Conservation (phyloP, 2,888 invertebrate species). For the Lithodes maja region DNA sequence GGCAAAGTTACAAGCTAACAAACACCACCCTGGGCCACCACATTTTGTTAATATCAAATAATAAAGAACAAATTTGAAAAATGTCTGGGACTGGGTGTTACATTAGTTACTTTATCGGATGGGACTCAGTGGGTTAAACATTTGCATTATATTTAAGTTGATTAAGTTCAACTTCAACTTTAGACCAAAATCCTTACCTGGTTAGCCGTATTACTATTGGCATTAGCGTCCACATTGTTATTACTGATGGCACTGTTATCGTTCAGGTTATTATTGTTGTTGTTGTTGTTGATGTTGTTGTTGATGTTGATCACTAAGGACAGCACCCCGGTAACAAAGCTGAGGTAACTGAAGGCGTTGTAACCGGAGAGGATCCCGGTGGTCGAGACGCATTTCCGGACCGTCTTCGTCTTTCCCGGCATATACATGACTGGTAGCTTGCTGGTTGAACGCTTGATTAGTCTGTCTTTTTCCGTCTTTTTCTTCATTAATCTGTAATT, state of each 20-base stretch:
- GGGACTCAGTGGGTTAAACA: too few species aligned
- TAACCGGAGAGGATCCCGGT: slow-evolving; percentile 42
- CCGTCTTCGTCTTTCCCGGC: slow-evolving; percentile 47
- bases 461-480: background rate
- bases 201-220: slow-evolving; percentile 62
- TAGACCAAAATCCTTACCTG: slow-evolving; percentile 44
- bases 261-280: slow-evolving; percentile 64
- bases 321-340: slow-evolving; percentile 57
- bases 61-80: too few species aligned
- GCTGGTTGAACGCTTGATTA: background rate
- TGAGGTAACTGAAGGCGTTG: slow-evolving; percentile 60
- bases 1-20: too few species aligned
- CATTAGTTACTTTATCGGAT: too few species aligned
- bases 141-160: too few species aligned
- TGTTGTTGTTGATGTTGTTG: slow-evolving; percentile 69
- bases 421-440: slow-evolving; percentile 52
- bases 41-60: too few species aligned
- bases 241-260: slow-evolving; percentile 57
- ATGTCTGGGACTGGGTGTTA: too few species aligned
- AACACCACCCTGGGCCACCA: too few species aligned
- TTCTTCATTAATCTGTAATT: background rate
- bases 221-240: slow-evolving; percentile 64
- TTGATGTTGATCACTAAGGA: slow-evolving; percentile 63
- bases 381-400: slow-evolving; percentile 37
- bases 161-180: too few species aligned